Conservation (phyloP, 2,888 invertebrate species). For the Clistopyga incitator region DNA sequence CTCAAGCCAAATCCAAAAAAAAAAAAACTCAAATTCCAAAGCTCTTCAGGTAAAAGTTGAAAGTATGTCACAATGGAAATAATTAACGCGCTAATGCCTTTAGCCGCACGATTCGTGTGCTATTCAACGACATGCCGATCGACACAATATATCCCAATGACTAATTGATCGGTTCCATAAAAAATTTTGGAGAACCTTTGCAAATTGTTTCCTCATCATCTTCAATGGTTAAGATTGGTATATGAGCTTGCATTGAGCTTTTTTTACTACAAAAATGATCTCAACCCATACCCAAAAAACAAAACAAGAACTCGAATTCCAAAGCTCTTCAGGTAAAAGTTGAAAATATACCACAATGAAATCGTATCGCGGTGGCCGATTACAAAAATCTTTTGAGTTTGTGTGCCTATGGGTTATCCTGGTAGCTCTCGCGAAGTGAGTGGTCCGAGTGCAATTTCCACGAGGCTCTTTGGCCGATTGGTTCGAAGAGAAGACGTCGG, state of each 20-base stretch:
- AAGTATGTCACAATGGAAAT: not conserved
- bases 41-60: not conserved
- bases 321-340: not conserved
- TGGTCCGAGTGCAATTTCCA: not conserved
- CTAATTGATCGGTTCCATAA: not conserved
- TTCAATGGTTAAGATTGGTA: too few species aligned
- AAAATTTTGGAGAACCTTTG: too few species aligned
- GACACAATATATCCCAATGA: not conserved
- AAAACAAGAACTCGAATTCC: too few species aligned
- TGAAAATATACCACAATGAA: not conserved
- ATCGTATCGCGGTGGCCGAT: not conserved
- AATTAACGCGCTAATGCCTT: conserved; percentile 6
- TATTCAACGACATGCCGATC: not conserved
- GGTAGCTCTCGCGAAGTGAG: not conserved
- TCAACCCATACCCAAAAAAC: too few species aligned
- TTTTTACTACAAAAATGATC: too few species aligned
- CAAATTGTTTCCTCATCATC: too few species aligned
- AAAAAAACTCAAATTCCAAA: too few species aligned
- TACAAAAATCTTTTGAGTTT: not conserved
- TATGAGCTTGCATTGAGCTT: too few species aligned
- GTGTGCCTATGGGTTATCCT: not conserved
- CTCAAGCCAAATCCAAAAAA: too few species aligned
- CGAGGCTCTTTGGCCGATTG: conserved; percentile 72
- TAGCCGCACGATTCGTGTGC: not conserved
- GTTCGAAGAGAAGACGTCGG: conserved; percentile 71